Conservation (phyloP, 2,797 vertebrate genomes). For the Fistularia tabacaria region DNA sequence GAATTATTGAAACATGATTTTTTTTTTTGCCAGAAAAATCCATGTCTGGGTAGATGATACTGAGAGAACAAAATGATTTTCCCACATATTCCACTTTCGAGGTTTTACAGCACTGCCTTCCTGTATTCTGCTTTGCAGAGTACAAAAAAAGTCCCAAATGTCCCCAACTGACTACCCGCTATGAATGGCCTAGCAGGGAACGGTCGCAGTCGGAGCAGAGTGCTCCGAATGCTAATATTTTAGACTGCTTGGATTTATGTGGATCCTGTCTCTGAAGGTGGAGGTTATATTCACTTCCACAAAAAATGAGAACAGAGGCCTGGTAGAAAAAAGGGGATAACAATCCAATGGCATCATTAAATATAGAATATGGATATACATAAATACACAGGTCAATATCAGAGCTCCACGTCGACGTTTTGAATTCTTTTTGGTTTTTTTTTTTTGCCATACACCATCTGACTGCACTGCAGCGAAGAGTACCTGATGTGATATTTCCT, state of each 20-base stretch:
- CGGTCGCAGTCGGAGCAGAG: background rate
- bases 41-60: too few relatives aligned
- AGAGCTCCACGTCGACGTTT: too few relatives aligned
- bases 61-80: conserved; percentile 1
- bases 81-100: conserved; percentile 2
- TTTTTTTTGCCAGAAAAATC: too few relatives aligned
- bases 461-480: background rate
- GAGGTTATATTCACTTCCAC: background rate
- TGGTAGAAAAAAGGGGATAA: background rate
- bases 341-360: too few relatives aligned
- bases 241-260: conserved; percentile 18
- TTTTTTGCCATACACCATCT: background rate
- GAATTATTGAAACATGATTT: too few relatives aligned
- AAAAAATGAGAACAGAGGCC: conserved; percentile 1
- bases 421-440: too few relatives aligned
- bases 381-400: too few relatives aligned
- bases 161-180: conserved; percentile 2
- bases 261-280: conserved; percentile 2
- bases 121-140: conserved; percentile 7
- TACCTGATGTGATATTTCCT: conserved; percentile 97
- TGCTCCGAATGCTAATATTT: conserved; percentile 13
- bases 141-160: conserved; percentile 5
- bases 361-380: too few relatives aligned
- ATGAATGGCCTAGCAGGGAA: conserved; percentile 8
- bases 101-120: background rate